phyloP scores from a whole-genome alignment of 2,113 vertebrate genomes.

The Ciconia maguari region DNA sequence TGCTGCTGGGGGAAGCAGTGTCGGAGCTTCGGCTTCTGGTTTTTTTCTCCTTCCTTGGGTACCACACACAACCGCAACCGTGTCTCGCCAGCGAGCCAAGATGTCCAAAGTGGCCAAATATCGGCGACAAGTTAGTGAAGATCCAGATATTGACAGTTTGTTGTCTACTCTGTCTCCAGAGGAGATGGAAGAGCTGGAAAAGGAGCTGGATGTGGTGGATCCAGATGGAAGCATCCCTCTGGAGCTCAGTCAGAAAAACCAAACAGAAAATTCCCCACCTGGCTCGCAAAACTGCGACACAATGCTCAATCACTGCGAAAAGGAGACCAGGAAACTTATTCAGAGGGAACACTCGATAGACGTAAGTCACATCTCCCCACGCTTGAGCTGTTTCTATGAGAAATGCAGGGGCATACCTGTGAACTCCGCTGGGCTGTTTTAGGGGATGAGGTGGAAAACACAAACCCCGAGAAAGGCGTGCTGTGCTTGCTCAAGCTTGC shows the following conservation, averaged over 20 bases:
- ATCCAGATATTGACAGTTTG: constrained; percentile 84
- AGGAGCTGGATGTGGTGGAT: constrained; percentile 86
- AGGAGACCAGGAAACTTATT: constrained; percentile 74
- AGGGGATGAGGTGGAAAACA: neutral
- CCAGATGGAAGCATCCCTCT: constrained; percentile 75
- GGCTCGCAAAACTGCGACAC: constrained; percentile 69
- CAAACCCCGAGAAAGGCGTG: neutral
- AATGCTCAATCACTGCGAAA: constrained; percentile 69
- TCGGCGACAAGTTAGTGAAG: constrained; percentile 82
- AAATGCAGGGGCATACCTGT: neutral
- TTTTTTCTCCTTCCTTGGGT: constrained; percentile 17
- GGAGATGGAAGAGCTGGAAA: constrained; percentile 87
- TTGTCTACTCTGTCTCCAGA: constrained; percentile 83
- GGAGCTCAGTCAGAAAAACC: constrained; percentile 70
- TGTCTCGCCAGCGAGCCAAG: constrained; percentile 51
- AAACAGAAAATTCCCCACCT: constrained; percentile 68
- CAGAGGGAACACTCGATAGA: constrained; percentile 83
- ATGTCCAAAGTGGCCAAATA: constrained; percentile 85
- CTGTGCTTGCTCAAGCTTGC: neutral
- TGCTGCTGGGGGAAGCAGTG: neutral
- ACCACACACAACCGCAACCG: constrained; percentile 32
- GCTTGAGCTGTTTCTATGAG: neutral
- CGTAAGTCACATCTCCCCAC: constrained; percentile 70
- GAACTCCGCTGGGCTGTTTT: neutral
- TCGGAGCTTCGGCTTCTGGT: constrained; percentile 5